Percentiles rank a stretch among this genome's conserved stretches.
Conservation (phyloP, 2,113 vertebrate species). For the Nerophis lumbriciformis region DNA sequence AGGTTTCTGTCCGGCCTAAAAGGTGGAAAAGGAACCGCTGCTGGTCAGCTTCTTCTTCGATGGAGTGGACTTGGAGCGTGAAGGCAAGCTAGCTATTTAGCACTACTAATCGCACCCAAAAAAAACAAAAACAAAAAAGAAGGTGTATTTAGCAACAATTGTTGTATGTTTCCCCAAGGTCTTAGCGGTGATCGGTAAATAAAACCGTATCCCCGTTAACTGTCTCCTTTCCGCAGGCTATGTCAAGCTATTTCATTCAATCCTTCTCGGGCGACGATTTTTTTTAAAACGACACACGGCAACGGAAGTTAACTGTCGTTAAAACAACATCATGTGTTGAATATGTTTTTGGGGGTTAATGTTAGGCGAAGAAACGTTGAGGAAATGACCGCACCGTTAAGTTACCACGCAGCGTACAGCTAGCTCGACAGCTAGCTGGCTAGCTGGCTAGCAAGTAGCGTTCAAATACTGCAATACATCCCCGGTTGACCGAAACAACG, state of each 20-base stretch:
- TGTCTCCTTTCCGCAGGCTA: slow-evolving; percentile 59
- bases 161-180: slow-evolving; percentile 1
- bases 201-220: slow-evolving; percentile 43
- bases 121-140: not conserved
- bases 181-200: slow-evolving; percentile 27
- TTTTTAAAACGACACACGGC: not conserved
- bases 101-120: not conserved
- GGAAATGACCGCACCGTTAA: slow-evolving; percentile 17
- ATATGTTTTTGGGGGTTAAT: not conserved
- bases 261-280: slow-evolving; percentile 33
- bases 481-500: slow-evolving; percentile 31
- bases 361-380: not conserved
- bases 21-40: slow-evolving; percentile 33
- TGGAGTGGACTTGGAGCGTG: slow-evolving; percentile 27
- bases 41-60: slow-evolving; percentile 31
- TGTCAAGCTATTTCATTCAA: slow-evolving; percentile 69
- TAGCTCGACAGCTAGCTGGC: slow-evolving; percentile 68
- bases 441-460: slow-evolving; percentile 63
- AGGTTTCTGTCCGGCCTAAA: slow-evolving; percentile 47
- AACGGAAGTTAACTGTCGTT: not conserved
- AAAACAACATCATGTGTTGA: not conserved
- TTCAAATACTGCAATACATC: slow-evolving; percentile 60
- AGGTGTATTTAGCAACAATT: not conserved
- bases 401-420: slow-evolving; percentile 57
- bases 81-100: slow-evolving; percentile 13